Evolutionary conservation across 2,888 invertebrate genomes (phyloP), one percentile per base, ranked within the genome.

Genomic region (Oithona nana): DNA sequence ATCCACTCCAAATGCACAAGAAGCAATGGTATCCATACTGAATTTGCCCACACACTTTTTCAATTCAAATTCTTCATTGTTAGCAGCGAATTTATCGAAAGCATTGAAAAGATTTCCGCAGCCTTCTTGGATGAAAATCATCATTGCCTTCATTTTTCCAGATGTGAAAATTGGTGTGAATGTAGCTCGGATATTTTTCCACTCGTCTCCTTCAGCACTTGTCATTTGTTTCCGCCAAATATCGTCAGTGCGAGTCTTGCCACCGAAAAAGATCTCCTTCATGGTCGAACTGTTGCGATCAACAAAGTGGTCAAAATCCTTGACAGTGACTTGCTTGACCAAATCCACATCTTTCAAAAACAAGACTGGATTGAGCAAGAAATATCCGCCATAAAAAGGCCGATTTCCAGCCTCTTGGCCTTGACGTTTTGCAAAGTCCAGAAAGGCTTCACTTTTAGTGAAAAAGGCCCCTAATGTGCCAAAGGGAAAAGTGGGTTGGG

Each of bases 81-180:
- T 83, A 22, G n/a, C 26, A n/a, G 55, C 24, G 16, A 22, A 16
- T 55, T 55, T 24, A 24, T 24, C 26, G n/a, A 55, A n/a, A 55
- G n/a, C 26, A 3, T 55, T 55, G 6, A 26, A 16, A n/a, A 55
- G 55, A 6, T 24, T n/a, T 22, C 24, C n/a, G 6, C 22, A n/a
- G 2, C n/a, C 55, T 28, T 55, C 55, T n/a, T 24, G n/a, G 24
- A 55, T 55, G 11, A 55, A 55, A 3, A 3, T 55, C 3, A 55
- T 24, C 55, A 55, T 55, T 28, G 22, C 55, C 11, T 55, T 55
- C 4, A 55, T n/a, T 28, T 55, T 83, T 8, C 80, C 80, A 0
- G 82, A 77, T 0, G 83, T 79, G 68, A 83, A 84, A 0, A 80
- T 77, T 0, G 83, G 81, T 0, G 82, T 77, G 68, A 84, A 71